Evolutionary conservation across 2,888 invertebrate genomes (phyloP).

Genomic region (Linnaemya tessellans): DNA sequence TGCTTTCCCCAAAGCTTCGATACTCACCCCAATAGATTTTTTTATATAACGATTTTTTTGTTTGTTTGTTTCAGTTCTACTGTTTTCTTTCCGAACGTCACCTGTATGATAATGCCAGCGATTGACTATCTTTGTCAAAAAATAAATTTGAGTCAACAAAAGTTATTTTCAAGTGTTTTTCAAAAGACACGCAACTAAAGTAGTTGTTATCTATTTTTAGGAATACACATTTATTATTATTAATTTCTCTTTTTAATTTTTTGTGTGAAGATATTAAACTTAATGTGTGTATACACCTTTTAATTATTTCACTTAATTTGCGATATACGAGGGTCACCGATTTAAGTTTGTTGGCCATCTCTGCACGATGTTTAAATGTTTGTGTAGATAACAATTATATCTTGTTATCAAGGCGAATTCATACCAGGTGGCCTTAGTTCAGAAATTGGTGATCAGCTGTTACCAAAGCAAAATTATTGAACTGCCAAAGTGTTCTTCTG

Average conservation of each 20-base stretch:
- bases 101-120: not conserved
- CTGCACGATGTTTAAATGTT: no score
- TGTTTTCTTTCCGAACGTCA: not conserved
- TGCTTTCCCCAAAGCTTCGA: not conserved
- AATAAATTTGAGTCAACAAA: not conserved
- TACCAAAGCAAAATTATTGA: no score
- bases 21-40: not conserved
- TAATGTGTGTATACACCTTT: not conserved
- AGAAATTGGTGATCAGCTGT: no score
- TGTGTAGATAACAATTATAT: no score
- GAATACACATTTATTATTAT: slow-evolving; percentile 4
- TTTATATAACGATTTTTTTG: not conserved
- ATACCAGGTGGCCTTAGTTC: no score
- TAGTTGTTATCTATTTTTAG: slow-evolving; percentile 60
- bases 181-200: slow-evolving; percentile 47
- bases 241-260: not conserved
- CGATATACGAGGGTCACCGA: slow-evolving; percentile 1
- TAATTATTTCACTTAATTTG: slow-evolving; percentile 7
- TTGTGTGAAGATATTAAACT: not conserved
- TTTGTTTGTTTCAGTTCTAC: not conserved
- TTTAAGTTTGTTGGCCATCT: not conserved
- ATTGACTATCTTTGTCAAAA: slow-evolving; percentile 40
- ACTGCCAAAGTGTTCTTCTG: no score
- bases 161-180: slow-evolving; percentile 51
- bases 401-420: no score